phyloP scores from a whole-genome alignment of 2,113 vertebrate species.

The Centropus unirufus region DNA sequence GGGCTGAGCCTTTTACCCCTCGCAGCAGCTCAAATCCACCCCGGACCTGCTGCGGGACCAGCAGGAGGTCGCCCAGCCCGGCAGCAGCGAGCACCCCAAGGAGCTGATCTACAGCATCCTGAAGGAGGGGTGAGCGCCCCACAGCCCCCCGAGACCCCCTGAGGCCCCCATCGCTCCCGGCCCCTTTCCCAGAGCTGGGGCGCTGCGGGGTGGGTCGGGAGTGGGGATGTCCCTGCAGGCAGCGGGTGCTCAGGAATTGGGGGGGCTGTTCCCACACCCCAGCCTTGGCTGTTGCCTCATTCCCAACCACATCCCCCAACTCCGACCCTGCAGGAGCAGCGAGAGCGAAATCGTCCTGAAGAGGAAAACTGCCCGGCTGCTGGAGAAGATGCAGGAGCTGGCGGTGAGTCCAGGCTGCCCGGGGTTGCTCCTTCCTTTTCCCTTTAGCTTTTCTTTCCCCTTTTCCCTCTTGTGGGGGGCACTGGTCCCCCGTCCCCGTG shows the following conservation, averaged over 20 bases:
- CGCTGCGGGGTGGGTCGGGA: too few relatives aligned
- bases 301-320: fast-evolving
- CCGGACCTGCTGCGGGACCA: slow-evolving; percentile 93
- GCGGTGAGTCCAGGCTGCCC: slow-evolving; percentile 67
- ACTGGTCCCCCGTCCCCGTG: fast-evolving
- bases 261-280: too few relatives aligned
- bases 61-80: slow-evolving; percentile 78
- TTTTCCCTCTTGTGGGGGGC: too few relatives aligned
- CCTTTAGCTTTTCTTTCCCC: too few relatives aligned
- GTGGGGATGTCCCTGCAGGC: too few relatives aligned
- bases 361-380: slow-evolving; percentile 83
- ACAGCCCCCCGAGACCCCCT: too few relatives aligned
- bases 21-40: slow-evolving; percentile 84
- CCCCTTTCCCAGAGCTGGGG: neutral
- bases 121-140: slow-evolving; percentile 83
- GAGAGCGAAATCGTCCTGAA: slow-evolving; percentile 82
- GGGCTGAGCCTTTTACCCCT: neutral
- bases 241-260: too few relatives aligned
- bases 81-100: slow-evolving; percentile 78
- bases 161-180: neutral
- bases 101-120: slow-evolving; percentile 85
- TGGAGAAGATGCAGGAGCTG: slow-evolving; percentile 83
- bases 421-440: neutral
- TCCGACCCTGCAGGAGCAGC: slow-evolving; percentile 66
- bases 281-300: too few relatives aligned